Conservation (phyloP, 2,888 invertebrate genomes). For the Acronicta psi region DNA sequence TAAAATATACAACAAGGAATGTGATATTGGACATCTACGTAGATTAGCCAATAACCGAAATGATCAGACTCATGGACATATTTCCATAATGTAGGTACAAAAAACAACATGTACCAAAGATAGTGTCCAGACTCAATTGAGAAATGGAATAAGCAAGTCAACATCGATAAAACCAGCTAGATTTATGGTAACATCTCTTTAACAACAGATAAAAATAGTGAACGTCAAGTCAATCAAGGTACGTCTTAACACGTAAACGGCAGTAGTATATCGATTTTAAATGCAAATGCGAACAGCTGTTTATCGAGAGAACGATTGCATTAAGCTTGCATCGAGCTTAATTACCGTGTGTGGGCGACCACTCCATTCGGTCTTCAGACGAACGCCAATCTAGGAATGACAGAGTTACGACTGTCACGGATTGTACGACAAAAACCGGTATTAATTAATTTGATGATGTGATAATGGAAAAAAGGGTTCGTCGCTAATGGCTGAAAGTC, state of each 20-base stretch:
- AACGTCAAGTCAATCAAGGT: slow-evolving; percentile 61
- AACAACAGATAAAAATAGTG: slow-evolving; percentile 54
- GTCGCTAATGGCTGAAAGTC: slow-evolving; percentile 71
- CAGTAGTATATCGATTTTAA: slow-evolving; percentile 76
- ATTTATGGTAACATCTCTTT: slow-evolving; percentile 47
- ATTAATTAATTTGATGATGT: slow-evolving; percentile 85
- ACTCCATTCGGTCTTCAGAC: slow-evolving; percentile 58
- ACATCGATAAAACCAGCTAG: slow-evolving; percentile 39
- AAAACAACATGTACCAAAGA: background rate
- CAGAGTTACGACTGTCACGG: slow-evolving; percentile 75
- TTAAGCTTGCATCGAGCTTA: slow-evolving; percentile 78
- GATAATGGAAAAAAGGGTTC: slow-evolving; percentile 77
- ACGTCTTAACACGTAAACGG: slow-evolving; percentile 57
- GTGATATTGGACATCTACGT: too few species aligned
- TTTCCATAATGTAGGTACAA: slow-evolving; percentile 1
- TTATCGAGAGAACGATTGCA: slow-evolving; percentile 80
- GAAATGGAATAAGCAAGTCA: slow-evolving; percentile 30
- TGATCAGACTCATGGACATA: background rate
- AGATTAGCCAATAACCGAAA: background rate
- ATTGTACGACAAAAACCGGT: slow-evolving; percentile 80
- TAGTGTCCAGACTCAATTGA: slow-evolving; percentile 29
- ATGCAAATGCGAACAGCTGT: slow-evolving; percentile 85
- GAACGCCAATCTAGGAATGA: slow-evolving; percentile 78
- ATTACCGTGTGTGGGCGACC: slow-evolving; percentile 81
- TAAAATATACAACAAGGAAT: too few species aligned